phyloP scores from a whole-genome alignment of 2,888 invertebrate genomes.

The Byasa hedistus region DNA sequence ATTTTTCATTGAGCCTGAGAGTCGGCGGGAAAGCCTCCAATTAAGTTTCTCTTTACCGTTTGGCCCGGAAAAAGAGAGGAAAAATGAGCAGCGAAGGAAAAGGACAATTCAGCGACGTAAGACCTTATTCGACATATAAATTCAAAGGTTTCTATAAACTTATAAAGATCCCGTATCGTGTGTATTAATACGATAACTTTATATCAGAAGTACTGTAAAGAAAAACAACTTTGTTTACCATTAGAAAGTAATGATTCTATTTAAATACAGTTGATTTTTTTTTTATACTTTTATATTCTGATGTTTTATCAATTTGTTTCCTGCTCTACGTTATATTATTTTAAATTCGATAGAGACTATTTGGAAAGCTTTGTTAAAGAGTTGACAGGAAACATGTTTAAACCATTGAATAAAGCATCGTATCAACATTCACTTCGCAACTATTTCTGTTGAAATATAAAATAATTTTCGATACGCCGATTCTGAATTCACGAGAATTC shows the following conservation, averaged over 20 bases:
- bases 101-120: slow-evolving; percentile 53
- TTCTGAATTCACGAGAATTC: too few species aligned
- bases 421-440: too few species aligned
- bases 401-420: too few species aligned
- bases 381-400: too few species aligned
- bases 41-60: slow-evolving; percentile 79
- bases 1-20: slow-evolving; percentile 79
- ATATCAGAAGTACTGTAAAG: neutral
- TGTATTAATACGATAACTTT: neutral
- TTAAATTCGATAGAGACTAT: too few species aligned
- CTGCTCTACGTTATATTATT: too few species aligned
- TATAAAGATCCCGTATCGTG: neutral
- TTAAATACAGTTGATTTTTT: too few species aligned
- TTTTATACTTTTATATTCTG: neutral
- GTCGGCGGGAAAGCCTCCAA: slow-evolving; percentile 76
- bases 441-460: too few species aligned
- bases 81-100: slow-evolving; percentile 71
- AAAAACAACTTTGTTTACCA: neutral
- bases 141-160: slow-evolving; percentile 15
- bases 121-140: slow-evolving; percentile 20
- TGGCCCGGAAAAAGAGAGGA: slow-evolving; percentile 67
- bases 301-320: neutral
- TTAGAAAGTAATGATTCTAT: neutral
- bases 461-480: too few species aligned
- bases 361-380: too few species aligned